A percentile compares a stretch with the other conserved stretches of the same genome.
These are phyloP conservation scores for Manduca sexta DNA, from an alignment of 1,140 invertebrate genomes.

Conservation along the genomic window DNA sequence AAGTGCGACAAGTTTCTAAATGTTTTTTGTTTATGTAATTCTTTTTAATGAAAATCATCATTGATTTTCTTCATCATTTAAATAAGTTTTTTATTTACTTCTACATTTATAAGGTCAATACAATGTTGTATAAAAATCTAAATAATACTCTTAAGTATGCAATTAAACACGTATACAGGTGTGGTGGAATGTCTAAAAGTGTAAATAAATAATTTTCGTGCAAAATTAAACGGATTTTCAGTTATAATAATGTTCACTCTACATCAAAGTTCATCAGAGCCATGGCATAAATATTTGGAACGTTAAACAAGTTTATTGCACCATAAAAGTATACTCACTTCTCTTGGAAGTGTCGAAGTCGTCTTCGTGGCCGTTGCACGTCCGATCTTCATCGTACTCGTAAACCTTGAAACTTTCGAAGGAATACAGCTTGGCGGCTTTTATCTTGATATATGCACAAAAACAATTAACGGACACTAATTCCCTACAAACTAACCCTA, in stretches of 20 bases:
- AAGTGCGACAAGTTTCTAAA: no score
- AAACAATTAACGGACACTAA: constrained; percentile 5
- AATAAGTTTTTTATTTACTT: no score
- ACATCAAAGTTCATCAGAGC: constrained; percentile 15
- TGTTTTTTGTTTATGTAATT: no score
- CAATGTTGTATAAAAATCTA: no score
- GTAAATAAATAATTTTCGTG: no score
- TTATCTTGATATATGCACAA: constrained; percentile 21
- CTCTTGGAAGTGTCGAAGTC: constrained; percentile 55
- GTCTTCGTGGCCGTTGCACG: constrained; percentile 56
- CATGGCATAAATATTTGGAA: constrained; percentile 15
- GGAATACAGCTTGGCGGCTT: constrained; percentile 69
- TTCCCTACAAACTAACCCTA: background rate
- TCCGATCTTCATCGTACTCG: constrained; percentile 61
- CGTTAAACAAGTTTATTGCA: constrained; percentile 18
- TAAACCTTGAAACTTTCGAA: constrained; percentile 68
- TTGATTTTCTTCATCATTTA: no score
- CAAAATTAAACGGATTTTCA: no score
- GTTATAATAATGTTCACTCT: background rate
- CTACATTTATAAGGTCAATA: no score
- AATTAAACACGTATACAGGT: no score
- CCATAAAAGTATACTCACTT: constrained; percentile 47
- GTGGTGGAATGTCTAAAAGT: no score
- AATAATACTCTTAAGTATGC: no score
- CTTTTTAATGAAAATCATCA: no score